Evolutionary conservation across 1,140 invertebrate species (phyloP).

Genomic region (Apis florea): DNA sequence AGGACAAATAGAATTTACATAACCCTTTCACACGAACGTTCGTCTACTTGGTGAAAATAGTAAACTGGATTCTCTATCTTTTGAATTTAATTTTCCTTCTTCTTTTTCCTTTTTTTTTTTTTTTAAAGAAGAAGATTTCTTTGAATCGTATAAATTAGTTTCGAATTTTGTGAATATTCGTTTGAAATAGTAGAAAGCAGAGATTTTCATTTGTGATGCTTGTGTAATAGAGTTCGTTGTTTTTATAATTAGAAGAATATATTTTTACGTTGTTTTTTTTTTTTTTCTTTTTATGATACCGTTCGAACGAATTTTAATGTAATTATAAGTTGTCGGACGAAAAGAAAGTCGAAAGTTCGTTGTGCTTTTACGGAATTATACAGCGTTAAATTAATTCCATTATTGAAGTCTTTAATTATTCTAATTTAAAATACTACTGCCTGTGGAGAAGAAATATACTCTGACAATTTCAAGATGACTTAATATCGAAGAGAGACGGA

Average conservation of each 20-base stretch:
- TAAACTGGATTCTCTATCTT: background rate
- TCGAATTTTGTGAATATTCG: too few species aligned
- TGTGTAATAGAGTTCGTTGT: background rate
- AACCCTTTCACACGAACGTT: background rate
- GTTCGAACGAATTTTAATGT: background rate
- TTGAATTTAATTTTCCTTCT: background rate
- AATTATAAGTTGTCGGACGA: background rate
- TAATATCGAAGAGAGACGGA: too few species aligned
- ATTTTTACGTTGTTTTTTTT: too few species aligned
- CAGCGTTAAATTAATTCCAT: background rate
- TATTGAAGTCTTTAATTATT: background rate
- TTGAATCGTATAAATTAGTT: too few species aligned
- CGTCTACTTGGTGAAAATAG: background rate
- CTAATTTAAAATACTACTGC: background rate
- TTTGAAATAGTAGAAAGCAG: too few species aligned
- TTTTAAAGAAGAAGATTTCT: too few species aligned
- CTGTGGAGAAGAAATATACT: too few species aligned
- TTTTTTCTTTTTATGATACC: background rate
- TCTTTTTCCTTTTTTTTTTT: too few species aligned
- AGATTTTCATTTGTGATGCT: too few species aligned
- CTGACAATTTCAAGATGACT: too few species aligned
- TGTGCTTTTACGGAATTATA: background rate
- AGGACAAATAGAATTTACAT: constrained; percentile 30
- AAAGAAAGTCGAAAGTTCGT: background rate
- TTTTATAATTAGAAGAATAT: background rate